Conservation (phyloP, 2,797 vertebrate species). For the Malacoraja senta region DNA sequence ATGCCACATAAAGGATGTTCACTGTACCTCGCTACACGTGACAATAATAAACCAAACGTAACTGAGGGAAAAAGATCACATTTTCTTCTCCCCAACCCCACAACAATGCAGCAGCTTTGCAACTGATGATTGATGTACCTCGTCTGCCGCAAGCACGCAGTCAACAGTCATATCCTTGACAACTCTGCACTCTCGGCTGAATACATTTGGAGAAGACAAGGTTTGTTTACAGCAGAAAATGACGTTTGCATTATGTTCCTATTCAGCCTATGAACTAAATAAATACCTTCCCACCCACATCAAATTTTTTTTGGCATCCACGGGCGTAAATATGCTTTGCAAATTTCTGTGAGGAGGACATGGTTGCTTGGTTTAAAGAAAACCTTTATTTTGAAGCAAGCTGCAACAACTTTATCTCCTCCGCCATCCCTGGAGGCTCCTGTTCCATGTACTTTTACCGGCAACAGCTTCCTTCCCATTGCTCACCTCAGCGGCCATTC, state of each 20-base stretch:
- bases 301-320: not conserved
- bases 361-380: not conserved
- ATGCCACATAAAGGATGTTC: too few species aligned
- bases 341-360: not conserved
- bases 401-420: not conserved
- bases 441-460: not conserved
- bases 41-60: too few species aligned
- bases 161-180: not conserved
- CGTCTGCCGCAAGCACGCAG: too few species aligned
- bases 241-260: not conserved
- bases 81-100: not conserved
- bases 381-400: not conserved
- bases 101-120: not conserved
- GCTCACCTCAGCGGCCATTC: not conserved
- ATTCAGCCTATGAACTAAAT: not conserved
- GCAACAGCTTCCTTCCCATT: not conserved
- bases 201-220: conserved; percentile 12
- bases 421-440: not conserved
- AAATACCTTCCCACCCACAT: not conserved
- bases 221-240: not conserved
- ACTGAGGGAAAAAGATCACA: not conserved
- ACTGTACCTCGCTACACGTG: too few species aligned
- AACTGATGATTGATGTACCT: not conserved
- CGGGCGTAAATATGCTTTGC: not conserved
- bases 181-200: conserved; percentile 7